These are phyloP conservation scores for Polypedilum vanderplanki DNA, from an alignment of 1,140 invertebrate species.

Conservation along the genomic window DNA sequence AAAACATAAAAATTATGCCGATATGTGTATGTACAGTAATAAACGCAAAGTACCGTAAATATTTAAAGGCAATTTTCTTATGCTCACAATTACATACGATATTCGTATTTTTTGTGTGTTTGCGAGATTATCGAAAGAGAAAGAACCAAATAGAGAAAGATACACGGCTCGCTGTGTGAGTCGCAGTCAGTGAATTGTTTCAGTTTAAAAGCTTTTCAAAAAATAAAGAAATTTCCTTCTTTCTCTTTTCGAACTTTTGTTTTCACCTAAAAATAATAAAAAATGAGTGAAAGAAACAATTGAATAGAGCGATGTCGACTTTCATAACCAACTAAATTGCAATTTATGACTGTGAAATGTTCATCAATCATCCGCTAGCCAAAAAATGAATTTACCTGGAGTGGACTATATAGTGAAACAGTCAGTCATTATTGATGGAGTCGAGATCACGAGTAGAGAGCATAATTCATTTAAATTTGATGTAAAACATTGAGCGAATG, in stretches of 20 bases:
- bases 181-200: background rate
- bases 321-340: too few species aligned
- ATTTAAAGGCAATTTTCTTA: constrained; percentile 7
- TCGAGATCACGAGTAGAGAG: too few species aligned
- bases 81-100: background rate
- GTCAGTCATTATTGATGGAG: too few species aligned
- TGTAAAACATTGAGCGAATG: too few species aligned
- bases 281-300: too few species aligned
- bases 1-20: background rate
- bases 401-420: too few species aligned
- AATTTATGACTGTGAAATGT: too few species aligned
- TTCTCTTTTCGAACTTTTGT: background rate
- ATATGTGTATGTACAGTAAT: constrained; percentile 19
- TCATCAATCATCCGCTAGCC: too few species aligned
- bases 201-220: background rate
- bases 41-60: constrained; percentile 10
- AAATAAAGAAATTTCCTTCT: background rate
- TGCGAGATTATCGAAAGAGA: background rate
- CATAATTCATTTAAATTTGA: background rate
- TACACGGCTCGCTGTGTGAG: background rate
- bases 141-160: background rate
- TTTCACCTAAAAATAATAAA: too few species aligned
- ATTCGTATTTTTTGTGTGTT: background rate
- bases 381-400: too few species aligned
- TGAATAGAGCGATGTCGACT: too few species aligned